Base-by-base conservation (phyloP, 2,888 invertebrate genomes). In the Leptopilina myrica region DNA sequence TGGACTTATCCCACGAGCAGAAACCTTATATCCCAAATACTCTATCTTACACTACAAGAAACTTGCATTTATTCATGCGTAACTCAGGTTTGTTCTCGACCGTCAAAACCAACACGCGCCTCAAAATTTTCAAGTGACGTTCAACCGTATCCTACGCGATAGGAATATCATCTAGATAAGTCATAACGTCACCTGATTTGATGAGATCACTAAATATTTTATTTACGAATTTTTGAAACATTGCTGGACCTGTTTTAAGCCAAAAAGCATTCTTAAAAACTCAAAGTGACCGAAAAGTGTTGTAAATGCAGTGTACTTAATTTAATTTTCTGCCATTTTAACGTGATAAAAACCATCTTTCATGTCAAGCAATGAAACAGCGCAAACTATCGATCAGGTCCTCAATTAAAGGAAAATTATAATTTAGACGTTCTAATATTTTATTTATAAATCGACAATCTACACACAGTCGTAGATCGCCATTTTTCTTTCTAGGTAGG, bases 21-120 rank as follows among this genome's bases (percentile, higher is more conserved):
- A 53, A 46, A 88, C 81, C 12, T 46, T 12, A 56, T 87, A 89
- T 11, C 87, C 88, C 76, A 88, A 83, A 79, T 84, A 88, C 20
- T 69, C 79, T 46, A 87, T 85, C 73, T 83, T 73, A 9, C 65
- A 66, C 14, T 76, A 59, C 11, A 88, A 76, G 76, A 88, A 88
- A 87, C 12, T 46, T 78, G 83, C 87, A 88, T 66, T 87, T 88
- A 59, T 85, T 84, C 26, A 87, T 53, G 40, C 85, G 53, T 14
- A 88, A 75, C 40, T 82, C 77, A 15, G 87, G 80, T 49, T 73
- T 62, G 77, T 83, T 82, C 64, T 81, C 76, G 12, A 26, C 69
- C 53, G 84, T 14, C 33, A 78, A 20, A n/a, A 78, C 43, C 20
- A 64, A 64, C 40, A 67, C 62, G 56, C n/a, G 53, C 20, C 40